phyloP scores from a whole-genome alignment of 2,797 vertebrate genomes.

The Varecia variegata region DNA sequence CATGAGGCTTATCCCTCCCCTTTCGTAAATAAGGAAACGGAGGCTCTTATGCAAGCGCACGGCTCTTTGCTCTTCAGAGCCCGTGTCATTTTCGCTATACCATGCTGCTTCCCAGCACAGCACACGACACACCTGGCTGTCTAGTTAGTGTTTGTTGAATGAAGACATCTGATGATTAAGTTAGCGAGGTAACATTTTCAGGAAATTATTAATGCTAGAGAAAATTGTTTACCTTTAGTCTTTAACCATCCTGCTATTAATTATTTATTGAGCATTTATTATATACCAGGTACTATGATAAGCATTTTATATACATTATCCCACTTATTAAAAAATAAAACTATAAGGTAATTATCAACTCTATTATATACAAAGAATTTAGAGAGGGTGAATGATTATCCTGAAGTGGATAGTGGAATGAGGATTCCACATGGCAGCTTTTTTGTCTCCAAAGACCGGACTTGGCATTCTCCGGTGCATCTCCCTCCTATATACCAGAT shows the following conservation, averaged over 20 bases:
- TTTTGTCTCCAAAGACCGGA: neutral
- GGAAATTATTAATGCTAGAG: neutral
- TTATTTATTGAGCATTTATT: neutral
- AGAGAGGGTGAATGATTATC: neutral
- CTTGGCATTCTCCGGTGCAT: fast-evolving
- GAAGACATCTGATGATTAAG: neutral
- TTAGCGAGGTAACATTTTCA: neutral
- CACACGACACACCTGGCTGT: neutral
- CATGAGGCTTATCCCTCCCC: neutral
- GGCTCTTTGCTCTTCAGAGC: neutral
- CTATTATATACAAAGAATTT: neutral
- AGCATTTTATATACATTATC: neutral
- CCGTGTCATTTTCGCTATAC: neutral
- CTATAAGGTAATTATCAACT: neutral
- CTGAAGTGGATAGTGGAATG: neutral
- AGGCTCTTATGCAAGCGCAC: neutral
- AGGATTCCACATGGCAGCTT: neutral
- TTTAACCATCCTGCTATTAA: neutral
- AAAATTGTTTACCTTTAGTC: neutral
- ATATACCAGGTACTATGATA: neutral
- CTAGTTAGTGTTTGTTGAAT: neutral
- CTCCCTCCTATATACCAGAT: fast-evolving
- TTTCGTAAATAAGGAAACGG: neutral
- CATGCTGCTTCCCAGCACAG: neutral
- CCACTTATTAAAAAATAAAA: neutral